Conservation (phyloP, 2,888 invertebrate genomes). For the Tortrix viridana region DNA sequence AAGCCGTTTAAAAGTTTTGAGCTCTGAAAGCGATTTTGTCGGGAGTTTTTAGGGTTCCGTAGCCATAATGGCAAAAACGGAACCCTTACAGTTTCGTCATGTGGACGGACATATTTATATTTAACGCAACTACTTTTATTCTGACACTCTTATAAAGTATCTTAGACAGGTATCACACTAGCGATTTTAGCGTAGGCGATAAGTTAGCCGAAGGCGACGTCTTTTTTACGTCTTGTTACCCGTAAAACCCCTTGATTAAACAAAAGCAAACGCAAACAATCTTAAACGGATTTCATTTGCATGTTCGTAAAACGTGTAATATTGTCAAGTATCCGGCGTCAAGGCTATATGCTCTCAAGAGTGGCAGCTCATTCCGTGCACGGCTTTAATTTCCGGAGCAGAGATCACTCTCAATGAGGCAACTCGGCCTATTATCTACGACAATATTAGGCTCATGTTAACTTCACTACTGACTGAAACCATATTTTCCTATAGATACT, state of each 20-base stretch:
- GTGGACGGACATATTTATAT: no score
- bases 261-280: conserved; percentile 35
- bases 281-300: conserved; percentile 37
- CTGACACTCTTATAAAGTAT: no score
- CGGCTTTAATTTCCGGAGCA: conserved; percentile 59
- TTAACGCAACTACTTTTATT: no score
- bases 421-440: conserved; percentile 39
- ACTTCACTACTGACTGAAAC: conserved; percentile 10
- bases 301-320: conserved; percentile 37
- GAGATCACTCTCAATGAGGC: conserved; percentile 53
- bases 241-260: conserved; percentile 29
- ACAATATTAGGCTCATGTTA: conserved; percentile 33
- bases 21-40: no score
- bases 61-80: no score
- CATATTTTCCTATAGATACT: conserved; percentile 10
- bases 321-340: conserved; percentile 34
- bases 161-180: no score
- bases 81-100: no score
- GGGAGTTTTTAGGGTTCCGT: no score
- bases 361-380: conserved; percentile 51
- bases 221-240: not conserved
- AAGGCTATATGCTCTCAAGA: conserved; percentile 36
- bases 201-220: no score
- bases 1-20: no score
- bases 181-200: no score